Evolutionary conservation across 2,113 vertebrate genomes (phyloP).

Genomic region (Pterocles gutturalis): DNA sequence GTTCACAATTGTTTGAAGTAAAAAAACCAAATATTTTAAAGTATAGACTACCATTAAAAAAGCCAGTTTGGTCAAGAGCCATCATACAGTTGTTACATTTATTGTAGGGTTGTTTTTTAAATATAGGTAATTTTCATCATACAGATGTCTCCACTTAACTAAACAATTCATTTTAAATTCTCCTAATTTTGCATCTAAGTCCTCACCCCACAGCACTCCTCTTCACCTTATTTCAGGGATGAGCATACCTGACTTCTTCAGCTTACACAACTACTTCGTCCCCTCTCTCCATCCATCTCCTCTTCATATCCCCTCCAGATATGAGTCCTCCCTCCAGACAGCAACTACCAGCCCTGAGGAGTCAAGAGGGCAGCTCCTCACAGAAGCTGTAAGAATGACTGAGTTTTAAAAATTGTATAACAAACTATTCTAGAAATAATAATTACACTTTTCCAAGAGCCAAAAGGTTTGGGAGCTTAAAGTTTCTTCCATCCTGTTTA

Average conservation of each 20-base stretch:
- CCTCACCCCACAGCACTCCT: rapidly evolving
- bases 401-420: not conserved
- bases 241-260: not conserved
- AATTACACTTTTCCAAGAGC: not conserved
- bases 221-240: not conserved
- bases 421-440: not conserved
- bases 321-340: not conserved
- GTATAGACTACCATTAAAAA: not conserved
- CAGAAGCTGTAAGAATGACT: not conserved
- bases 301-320: too few species aligned
- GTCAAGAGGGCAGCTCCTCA: not conserved
- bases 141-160: not conserved
- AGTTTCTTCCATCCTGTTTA: not conserved
- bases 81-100: not conserved
- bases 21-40: not conserved
- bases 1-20: not conserved
- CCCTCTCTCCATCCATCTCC: not conserved
- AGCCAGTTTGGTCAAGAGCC: not conserved
- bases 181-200: not conserved
- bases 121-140: not conserved
- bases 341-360: not conserved
- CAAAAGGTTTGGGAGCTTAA: not conserved
- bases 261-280: not conserved
- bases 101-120: not conserved
- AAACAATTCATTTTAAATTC: not conserved